Evolutionary conservation across 37 sponge, comb jelly and placozoan genomes (phyloP).

Genomic region (Dysidea cf. avara): DNA sequence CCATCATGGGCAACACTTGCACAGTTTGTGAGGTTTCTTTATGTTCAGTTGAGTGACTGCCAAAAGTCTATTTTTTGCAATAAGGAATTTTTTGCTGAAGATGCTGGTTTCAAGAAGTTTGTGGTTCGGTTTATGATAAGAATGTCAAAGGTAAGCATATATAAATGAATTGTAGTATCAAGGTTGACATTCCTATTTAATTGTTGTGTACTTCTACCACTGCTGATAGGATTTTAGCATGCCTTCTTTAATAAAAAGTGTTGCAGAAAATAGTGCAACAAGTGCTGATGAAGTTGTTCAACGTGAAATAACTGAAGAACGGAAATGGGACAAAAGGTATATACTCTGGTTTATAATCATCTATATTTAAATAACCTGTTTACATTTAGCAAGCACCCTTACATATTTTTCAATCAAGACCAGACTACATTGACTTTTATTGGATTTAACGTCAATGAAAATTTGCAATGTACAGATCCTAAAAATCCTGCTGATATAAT

Average conservation of each 20-base stretch:
- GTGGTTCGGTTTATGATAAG: slow-evolving; percentile 89
- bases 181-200: no score
- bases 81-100: slow-evolving; percentile 30
- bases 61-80: slow-evolving; percentile 71
- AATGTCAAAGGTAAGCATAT: slow-evolving; percentile 75
- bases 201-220: no score
- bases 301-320: slow-evolving; percentile 20
- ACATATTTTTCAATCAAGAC: slow-evolving; percentile 94
- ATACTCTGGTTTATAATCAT: not conserved
- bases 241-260: no score
- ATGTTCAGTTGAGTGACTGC: slow-evolving; percentile 73
- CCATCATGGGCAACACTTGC: slow-evolving; percentile 87
- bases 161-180: no score
- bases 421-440: slow-evolving; percentile 78
- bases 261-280: no score
- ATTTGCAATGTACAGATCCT: slow-evolving; percentile 40
- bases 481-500: not conserved
- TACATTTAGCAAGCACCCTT: slow-evolving; percentile 76
- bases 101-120: slow-evolving; percentile 81
- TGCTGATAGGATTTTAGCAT: no score
- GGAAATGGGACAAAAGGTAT: slow-evolving; percentile 65
- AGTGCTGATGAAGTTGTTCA: no score
- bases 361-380: no score
- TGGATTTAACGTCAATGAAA: slow-evolving; percentile 58
- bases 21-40: slow-evolving; percentile 82